These are phyloP conservation scores for Pyrocephalus nanus DNA, from an alignment of 2,797 vertebrate species.

Conservation along the genomic window DNA sequence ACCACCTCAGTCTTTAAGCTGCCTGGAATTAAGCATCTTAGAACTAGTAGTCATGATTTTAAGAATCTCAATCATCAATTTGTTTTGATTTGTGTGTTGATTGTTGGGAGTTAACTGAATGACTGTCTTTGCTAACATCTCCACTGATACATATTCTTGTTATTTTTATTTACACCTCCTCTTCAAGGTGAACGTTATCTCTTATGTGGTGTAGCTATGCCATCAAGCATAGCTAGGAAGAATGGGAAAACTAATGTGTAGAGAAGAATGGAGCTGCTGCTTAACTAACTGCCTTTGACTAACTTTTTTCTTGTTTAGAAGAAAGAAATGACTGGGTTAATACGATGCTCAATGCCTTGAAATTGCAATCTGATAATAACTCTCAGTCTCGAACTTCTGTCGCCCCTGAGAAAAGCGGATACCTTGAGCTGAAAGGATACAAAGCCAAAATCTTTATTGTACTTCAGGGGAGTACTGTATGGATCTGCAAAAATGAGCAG, in stretches of 20 bases:
- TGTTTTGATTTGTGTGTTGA: not conserved
- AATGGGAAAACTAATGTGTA: not conserved
- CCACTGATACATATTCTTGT: not conserved
- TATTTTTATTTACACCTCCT: not conserved
- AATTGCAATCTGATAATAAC: conserved; percentile 70
- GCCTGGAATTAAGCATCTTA: not conserved
- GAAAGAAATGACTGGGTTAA: conserved; percentile 93
- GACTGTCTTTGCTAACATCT: not conserved
- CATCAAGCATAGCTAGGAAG: not conserved
- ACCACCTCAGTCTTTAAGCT: not conserved
- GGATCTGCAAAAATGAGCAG: conserved; percentile 97
- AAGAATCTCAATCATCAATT: not conserved
- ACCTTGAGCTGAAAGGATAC: conserved; percentile 91
- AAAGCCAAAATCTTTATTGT: conserved; percentile 92
- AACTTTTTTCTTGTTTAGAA: conserved; percentile 76
- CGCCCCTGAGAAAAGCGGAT: conserved; percentile 84
- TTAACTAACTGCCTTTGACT: not conserved
- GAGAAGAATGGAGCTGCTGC: not conserved
- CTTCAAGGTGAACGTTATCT: not conserved
- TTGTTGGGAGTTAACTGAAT: not conserved
- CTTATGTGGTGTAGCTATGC: not conserved
- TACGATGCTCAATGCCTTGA: conserved; percentile 82
- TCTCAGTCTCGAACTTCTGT: conserved; percentile 69
- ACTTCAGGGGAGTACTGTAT: conserved; percentile 88
- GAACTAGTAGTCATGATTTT: not conserved